Conservation (phyloP, 1,140 invertebrate genomes). For the Neodiprion lecontei region DNA sequence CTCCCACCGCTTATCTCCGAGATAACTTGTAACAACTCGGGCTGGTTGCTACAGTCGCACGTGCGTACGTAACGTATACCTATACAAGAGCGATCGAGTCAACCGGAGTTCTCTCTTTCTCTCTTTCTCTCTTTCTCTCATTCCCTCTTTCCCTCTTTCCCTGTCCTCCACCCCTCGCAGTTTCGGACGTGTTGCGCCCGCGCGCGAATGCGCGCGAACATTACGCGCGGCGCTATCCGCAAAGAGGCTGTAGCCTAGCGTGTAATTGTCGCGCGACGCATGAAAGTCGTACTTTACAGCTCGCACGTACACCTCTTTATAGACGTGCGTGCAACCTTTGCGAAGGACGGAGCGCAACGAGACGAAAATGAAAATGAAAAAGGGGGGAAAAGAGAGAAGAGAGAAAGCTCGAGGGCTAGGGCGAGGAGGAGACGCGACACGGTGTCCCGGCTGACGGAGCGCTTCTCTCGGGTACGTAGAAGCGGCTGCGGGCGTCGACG, state of each 20-base stretch:
- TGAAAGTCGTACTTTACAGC: constrained; percentile 1
- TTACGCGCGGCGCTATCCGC: background rate
- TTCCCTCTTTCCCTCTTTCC: background rate
- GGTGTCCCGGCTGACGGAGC: constrained; percentile 51
- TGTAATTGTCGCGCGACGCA: constrained; percentile 4
- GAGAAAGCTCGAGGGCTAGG: constrained; percentile 21
- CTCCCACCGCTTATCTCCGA: constrained; percentile 4
- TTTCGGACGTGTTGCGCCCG: constrained; percentile 1
- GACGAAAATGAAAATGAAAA: too few species aligned
- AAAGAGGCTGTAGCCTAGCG: background rate
- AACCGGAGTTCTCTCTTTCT: background rate
- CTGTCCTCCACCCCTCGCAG: background rate
- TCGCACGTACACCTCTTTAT: background rate
- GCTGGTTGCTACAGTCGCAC: background rate
- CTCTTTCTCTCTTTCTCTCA: too few species aligned
- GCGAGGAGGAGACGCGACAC: constrained; percentile 20
- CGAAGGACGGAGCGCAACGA: background rate
- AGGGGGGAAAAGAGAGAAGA: background rate
- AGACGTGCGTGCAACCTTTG: background rate
- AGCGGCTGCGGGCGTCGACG: constrained; percentile 53
- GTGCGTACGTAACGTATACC: background rate
- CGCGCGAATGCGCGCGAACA: background rate
- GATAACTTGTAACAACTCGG: background rate
- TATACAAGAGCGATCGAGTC: background rate
- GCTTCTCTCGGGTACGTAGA: constrained; percentile 50